Evolutionary conservation across 2,113 vertebrate genomes (phyloP).

Genomic region (Antigone vipio): DNA sequence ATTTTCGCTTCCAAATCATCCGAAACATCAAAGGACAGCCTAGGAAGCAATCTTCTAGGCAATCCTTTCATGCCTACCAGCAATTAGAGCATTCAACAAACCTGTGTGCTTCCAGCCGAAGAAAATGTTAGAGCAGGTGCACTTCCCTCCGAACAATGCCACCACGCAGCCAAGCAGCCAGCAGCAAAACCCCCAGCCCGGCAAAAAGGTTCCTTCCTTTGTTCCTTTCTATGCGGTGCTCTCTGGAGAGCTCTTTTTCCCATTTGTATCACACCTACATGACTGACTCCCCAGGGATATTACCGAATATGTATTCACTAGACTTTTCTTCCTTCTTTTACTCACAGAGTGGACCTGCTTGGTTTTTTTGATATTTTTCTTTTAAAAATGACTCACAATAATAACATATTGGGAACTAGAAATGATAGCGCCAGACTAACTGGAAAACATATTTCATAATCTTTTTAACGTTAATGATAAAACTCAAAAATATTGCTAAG

Average conservation of each 20-base stretch:
- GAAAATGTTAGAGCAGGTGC: neutral
- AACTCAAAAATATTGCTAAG: neutral
- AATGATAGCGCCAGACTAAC: neutral
- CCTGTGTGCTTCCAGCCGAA: neutral
- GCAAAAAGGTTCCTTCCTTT: conserved; percentile 10
- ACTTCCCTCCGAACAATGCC: neutral
- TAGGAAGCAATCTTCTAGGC: conserved; percentile 53
- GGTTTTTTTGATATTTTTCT: neutral
- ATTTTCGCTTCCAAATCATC: neutral
- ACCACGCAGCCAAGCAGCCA: neutral
- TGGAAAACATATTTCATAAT: neutral
- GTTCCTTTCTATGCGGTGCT: neutral
- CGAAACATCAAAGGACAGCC: conserved; percentile 35
- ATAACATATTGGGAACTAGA: neutral
- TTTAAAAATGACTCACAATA: neutral
- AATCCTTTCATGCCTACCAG: conserved; percentile 58
- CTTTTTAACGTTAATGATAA: neutral
- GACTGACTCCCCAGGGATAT: neutral
- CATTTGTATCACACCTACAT: neutral
- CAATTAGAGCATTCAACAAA: conserved; percentile 52
- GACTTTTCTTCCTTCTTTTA: neutral
- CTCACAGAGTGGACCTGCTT: neutral
- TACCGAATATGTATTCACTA: neutral
- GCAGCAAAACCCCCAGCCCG: neutral
- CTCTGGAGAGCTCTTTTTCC: neutral